Base-by-base conservation (phyloP, 2,113 vertebrate species). In the Phalacrocorax aristotelis region DNA sequence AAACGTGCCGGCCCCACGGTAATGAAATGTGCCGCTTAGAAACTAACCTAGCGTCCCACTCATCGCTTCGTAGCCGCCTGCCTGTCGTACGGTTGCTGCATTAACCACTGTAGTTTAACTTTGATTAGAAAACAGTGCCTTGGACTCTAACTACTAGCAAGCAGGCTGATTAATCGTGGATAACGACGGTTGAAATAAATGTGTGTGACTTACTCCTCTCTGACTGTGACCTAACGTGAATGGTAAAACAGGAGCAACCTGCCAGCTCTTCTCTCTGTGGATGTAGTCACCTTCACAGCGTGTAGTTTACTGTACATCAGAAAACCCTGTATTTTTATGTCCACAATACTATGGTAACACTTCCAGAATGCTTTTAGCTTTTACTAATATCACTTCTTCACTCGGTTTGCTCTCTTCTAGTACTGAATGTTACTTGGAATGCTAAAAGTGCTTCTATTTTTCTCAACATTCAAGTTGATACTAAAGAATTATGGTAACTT, bases 21-120 rank as follows among this genome's bases (percentile, higher is more conserved):
- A 30, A 36, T 64, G 95, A 82, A 89, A 68, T 32, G 48, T 51
- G 57, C 82, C 20, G 91, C 96, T 98, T 95, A 94, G 96, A 93
- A 91, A 98, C 98, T 98, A 98, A 98, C 98, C 94, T 95, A 64
- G 94, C 55, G 6, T 84, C 93, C 81, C 17, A 15, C 86, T 77
- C 83, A 12, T 62, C 3, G 15, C 89, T 94, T 62, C 74, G 5
- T 94, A 40, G 52, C 83, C 58, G 7, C 52, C 71, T 48, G 18
- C 80, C 54, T 42, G 76, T 75, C 34, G 21, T 46, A 13, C 15
- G 34, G 83, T 65, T 82, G 82, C 95, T 21, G 17, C 72, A 51
- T 97, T 98, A 98, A 98, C 97, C 90, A 21, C 90, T 71, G 27
- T 97, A 98, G 97, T 30, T 70, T 98, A 97, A 87, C 96, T 83